Base-by-base conservation (phyloP, 2,113 vertebrate species). In the Argyrosomus japonicus region DNA sequence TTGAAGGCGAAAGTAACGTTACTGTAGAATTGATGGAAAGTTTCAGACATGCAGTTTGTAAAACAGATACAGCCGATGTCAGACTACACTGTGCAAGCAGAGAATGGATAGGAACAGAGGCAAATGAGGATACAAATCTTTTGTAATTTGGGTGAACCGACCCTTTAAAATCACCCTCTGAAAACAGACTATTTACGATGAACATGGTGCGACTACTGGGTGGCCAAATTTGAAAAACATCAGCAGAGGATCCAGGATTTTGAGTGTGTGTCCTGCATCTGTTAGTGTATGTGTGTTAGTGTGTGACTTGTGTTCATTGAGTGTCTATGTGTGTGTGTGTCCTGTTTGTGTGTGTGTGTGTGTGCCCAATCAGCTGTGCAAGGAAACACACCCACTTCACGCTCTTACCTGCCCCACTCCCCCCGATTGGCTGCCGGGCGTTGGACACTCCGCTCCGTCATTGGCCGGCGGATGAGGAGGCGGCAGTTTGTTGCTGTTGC, bases 401-500 rank as follows among this genome's bases (percentile, higher is more conserved):
- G 73, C 69, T 53, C 43, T 29, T 68, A 48, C 75, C n/a, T 6
- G 50, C 27, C 62, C 67, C 1, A 13, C 50, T 57, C 67, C 17
- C 0, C 9, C 70, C 0, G 84, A 96, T 95, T 94, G 95, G 94
- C n/a, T 60, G 1, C 70, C 13, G 0, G 0, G 43, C 10, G 0
- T 75, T 60, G 79, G 91, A 50, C 88, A 84, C 53, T 1, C 19
- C 0, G 74, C 19, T 1, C 45, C 29, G 18, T 48, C 75, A 96
- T 96, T 96, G 92, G 91, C 91, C 89, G 63, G 68, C 58, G 0
- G 5, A 18, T 12, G 1, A 54, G 69, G 85, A 85, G 87, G 85
- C 57, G 77, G 81, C 74, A 60, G 77, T 58, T 93, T 75, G 76
- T 89, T 83, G 94, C 94, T 81, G 96, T 97, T 97, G 96, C 97